Base-by-base conservation (phyloP, 2,888 invertebrate genomes). In the Drosophila algonquin region DNA sequence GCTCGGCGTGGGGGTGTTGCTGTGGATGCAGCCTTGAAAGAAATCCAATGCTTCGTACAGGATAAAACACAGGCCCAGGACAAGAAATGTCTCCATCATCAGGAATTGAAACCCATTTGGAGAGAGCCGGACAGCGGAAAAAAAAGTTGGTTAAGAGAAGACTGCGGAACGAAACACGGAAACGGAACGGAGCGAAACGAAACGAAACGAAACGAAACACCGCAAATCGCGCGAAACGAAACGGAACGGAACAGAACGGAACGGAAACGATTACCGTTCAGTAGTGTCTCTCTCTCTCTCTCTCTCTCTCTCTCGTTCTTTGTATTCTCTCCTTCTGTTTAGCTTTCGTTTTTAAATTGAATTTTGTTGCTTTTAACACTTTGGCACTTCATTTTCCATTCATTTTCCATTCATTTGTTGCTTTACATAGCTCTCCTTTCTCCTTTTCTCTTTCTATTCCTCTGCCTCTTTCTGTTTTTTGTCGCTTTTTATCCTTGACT, bases 21-120 rank as follows among this genome's bases (percentile, higher is more conserved):
- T 92, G 88, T 90, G 91, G 67, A 91, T 89, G 91, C 92, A 92
- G 90, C 94, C 93, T 91, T 94, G 93, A 90, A 95, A 93, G 90
- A 95, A 93, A 90, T 95, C 94, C 91, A 94, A 94, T 90, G 95
- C 93, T 92, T 94, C 94, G 91, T 95, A 95, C 89, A 95, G 94
- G 90, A 95, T 92, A 91, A 95, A 93, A 93, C 94, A 95, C 90
- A 95, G 93, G 81, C 95, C 94, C 84, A 95, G 93, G 88, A 95
- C 93, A 90, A 95, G 93, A 90, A 95, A 94, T 91, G 94, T 94
- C 94, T 95, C 94, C 95, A 95, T 95, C 92, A 91, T 91, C 92
- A 83, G 82, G 82, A 73, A 79, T 81, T 89, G 82, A 81, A 76
- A 87, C 88, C 91, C 90, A 90, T 89, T 81, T 87, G 83, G 40